A percentile compares a stretch with the other conserved stretches of the same genome.
These are phyloP conservation scores for Cebidichthys violaceus DNA, from an alignment of 2,113 vertebrate genomes.

Conservation along the genomic window DNA sequence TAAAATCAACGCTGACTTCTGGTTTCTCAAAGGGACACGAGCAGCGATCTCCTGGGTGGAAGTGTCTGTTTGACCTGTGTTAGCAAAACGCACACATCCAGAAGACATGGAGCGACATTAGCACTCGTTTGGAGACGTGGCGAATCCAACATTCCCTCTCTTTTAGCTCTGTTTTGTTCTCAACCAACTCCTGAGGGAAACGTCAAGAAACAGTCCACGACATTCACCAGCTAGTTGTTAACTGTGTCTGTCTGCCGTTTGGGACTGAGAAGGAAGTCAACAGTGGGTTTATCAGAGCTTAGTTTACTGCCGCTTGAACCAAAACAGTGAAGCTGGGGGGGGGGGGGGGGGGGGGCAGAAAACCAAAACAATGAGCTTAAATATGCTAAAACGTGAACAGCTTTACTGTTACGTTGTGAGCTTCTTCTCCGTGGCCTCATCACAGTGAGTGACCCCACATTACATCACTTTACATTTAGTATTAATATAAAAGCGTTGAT, in stretches of 20 bases:
- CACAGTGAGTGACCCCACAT: not conserved
- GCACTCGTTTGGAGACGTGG: too few relatives aligned
- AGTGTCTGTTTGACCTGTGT: not conserved
- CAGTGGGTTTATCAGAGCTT: not conserved
- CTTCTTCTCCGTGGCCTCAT: conserved; percentile 1
- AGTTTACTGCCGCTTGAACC: too few relatives aligned
- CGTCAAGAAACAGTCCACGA: not conserved
- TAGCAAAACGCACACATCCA: not conserved
- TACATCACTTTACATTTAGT: not conserved
- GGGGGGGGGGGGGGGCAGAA: not conserved
- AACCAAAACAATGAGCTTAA: conserved; percentile 31
- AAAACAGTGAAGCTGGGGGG: not conserved
- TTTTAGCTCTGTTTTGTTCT: conserved; percentile 6
- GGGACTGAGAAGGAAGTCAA: not conserved
- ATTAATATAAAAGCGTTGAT: conserved; percentile 1
- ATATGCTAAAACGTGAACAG: not conserved
- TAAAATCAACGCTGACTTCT: too few relatives aligned
- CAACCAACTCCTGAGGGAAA: not conserved
- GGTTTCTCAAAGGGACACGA: too few relatives aligned
- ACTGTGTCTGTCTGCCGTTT: not conserved
- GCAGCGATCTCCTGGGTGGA: too few relatives aligned
- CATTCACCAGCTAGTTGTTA: not conserved
- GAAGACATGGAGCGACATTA: not conserved
- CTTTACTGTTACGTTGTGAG: not conserved
- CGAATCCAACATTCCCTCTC: too few relatives aligned